Conservation (phyloP, 2,888 invertebrate species). For the Tribolium freemani region DNA sequence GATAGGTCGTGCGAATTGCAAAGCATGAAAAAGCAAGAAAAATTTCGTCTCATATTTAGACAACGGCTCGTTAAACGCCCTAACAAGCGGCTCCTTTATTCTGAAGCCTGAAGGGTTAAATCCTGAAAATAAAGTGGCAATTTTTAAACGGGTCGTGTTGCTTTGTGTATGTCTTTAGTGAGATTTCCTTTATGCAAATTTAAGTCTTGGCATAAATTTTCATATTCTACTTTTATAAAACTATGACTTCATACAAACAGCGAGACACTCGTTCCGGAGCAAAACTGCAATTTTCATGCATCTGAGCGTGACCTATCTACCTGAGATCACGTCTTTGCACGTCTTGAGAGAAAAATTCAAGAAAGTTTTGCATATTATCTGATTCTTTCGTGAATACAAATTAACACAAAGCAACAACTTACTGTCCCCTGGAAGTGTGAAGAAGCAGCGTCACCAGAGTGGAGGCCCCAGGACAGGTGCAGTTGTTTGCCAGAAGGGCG, state of each 20-base stretch:
- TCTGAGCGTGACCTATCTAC: neutral
- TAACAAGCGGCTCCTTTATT: conserved; percentile 1
- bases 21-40: neutral
- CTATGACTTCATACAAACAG: neutral
- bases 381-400: neutral
- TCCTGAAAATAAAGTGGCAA: conserved; percentile 6
- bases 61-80: conserved; percentile 5
- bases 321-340: neutral
- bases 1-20: too few species aligned
- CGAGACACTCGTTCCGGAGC: neutral
- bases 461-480: conserved; percentile 97
- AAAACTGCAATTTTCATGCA: neutral
- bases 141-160: neutral
- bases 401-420: conserved; percentile 69
- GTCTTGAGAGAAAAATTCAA: neutral
- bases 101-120: neutral
- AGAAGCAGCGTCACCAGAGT: conserved; percentile 95
- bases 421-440: conserved; percentile 98
- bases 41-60: neutral
- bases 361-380: neutral
- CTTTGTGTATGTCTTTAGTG: neutral
- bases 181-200: neutral
- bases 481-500: conserved; percentile 97
- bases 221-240: neutral
- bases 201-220: neutral